phyloP scores from a whole-genome alignment of 2,113 vertebrate species.

The Microtus pennsylvanicus region DNA sequence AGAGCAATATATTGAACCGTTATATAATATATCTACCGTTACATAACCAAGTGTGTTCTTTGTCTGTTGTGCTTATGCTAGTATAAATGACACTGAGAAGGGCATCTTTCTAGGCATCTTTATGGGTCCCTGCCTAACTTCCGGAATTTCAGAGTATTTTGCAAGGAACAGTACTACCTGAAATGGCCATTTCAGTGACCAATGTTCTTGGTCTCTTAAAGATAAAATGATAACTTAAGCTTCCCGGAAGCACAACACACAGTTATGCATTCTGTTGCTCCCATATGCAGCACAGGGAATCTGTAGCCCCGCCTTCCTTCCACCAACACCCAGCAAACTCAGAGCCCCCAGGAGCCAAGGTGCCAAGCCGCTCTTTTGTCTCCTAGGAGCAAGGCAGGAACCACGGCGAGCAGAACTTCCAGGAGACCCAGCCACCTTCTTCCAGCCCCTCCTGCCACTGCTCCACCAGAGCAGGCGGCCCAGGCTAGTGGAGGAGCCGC shows the following conservation, averaged over 20 bases:
- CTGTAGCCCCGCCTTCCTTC: neutral
- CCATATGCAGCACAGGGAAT: neutral
- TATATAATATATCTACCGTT: neutral
- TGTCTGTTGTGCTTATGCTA: neutral
- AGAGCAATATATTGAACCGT: neutral
- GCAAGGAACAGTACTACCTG: neutral
- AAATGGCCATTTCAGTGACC: neutral
- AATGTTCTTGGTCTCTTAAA: neutral
- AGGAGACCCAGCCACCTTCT: neutral
- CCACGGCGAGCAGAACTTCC: neutral
- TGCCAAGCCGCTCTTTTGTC: rapidly evolving
- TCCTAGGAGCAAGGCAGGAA: neutral
- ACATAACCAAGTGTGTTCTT: neutral
- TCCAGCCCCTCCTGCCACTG: no score
- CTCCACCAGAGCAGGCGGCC: neutral
- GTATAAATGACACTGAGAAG: neutral
- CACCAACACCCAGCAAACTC: neutral
- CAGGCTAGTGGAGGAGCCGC: neutral
- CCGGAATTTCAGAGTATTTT: slow-evolving; percentile 10
- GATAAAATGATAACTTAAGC: neutral
- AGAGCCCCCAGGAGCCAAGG: neutral
- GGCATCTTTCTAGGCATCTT: neutral
- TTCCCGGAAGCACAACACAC: neutral
- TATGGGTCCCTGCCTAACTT: neutral
- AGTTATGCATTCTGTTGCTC: neutral